phyloP scores from a whole-genome alignment of 1,140 invertebrate genomes.

The Lepidostoma basale region DNA sequence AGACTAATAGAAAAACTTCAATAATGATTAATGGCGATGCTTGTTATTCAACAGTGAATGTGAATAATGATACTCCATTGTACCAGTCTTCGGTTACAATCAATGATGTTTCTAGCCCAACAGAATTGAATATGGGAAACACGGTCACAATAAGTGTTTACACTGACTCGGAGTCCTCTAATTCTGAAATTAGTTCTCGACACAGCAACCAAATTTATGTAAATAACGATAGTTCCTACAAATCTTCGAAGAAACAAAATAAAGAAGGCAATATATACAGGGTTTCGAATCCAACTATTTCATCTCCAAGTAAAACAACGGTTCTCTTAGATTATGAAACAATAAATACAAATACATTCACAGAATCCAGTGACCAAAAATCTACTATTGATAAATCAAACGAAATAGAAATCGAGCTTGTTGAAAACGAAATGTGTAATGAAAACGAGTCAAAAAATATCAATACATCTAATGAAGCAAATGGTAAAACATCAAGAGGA shows the following conservation, averaged over 20 bases:
- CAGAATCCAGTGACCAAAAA: constrained; percentile 5
- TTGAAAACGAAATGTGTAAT: background rate
- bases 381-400: too few species aligned
- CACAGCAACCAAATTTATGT: constrained; percentile 57
- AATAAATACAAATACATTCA: constrained; percentile 22
- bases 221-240: constrained; percentile 49
- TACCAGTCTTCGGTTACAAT: constrained; percentile 73
- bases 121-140: constrained; percentile 57
- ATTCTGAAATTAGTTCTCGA: constrained; percentile 29
- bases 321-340: constrained; percentile 44
- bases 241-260: constrained; percentile 42
- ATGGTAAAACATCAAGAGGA: constrained; percentile 36
- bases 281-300: constrained; percentile 36
- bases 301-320: constrained; percentile 38
- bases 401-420: background rate
- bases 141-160: constrained; percentile 64
- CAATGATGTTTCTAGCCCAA: constrained; percentile 58
- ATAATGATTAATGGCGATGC: constrained; percentile 77
- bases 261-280: constrained; percentile 32
- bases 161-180: constrained; percentile 37
- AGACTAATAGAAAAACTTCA: constrained; percentile 70
- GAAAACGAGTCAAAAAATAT: background rate
- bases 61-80: constrained; percentile 64
- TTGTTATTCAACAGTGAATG: constrained; percentile 70
- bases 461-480: background rate